Evolutionary conservation across 2,888 invertebrate genomes (phyloP), one percentile per base, ranked within the genome.

Genomic region (Mechanitis messenoides): DNA sequence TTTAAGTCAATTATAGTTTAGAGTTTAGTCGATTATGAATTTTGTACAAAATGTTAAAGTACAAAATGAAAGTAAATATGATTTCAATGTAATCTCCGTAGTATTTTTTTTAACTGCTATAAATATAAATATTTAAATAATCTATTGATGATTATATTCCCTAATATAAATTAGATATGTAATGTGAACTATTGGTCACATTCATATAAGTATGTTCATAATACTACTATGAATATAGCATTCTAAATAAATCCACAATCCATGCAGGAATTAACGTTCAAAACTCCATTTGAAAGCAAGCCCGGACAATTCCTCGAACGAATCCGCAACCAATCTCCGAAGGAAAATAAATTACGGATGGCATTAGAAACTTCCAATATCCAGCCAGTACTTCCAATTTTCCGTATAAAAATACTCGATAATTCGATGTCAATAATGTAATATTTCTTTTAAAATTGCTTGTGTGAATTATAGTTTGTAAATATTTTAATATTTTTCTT

Each of bases 331-430:
- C 65, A 68, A 65, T 68, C 71, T 66, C 69, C 57, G 60, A 64
- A 67, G 66, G 63, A 68, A 71, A 68, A 71, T 71, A 71, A 71
- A 69, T 71, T 71, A 68, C 64, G 62, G 60, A 58, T 56, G 62
- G 69, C 66, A 68, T 71, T 68, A 66, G 66, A 67, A 69, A 68
- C 68, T 68, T 69, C 67, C 68, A 68, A 69, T 69, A 68, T 60
- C 68, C 63, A 60, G 53, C 67, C 61, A 64, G 60, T 59, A 59
- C 53, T 64, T 64, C 66, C 64, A 60, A 62, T 64, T 66, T 56
- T 58, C 62, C 61, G 62, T 54, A 60, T 60, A 63, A 63, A 63
- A 63, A 46, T 63, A 33, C 61, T 42, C 61, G 56, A 61, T 66
- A 66, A 63, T 59, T 61, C 59, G 53, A 57, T 56, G 57, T 56